These are phyloP conservation scores for Calyptommatus sinebrachiatus DNA, from an alignment of 2,113 vertebrate genomes.

Conservation along the genomic window DNA sequence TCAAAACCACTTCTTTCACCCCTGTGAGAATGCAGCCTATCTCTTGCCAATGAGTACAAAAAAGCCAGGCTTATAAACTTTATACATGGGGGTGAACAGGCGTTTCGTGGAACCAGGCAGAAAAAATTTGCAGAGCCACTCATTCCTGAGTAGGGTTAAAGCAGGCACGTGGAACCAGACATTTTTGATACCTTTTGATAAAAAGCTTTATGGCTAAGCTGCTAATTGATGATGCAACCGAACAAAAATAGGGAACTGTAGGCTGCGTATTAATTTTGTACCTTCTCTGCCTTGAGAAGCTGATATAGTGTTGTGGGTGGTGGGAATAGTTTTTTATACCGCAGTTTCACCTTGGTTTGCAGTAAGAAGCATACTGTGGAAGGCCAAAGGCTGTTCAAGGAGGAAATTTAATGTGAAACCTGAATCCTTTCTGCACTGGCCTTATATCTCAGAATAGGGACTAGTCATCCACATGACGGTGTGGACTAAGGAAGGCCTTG, in stretches of 20 bases:
- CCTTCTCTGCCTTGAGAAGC: neutral
- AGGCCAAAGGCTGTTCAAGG: neutral
- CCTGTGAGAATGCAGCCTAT: neutral
- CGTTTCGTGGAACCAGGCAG: neutral
- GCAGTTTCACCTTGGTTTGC: neutral
- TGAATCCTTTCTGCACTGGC: no score
- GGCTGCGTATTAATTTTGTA: neutral
- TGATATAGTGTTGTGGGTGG: neutral
- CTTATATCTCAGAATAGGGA: no score
- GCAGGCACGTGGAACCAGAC: neutral
- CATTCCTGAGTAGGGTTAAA: neutral
- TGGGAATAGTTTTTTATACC: neutral
- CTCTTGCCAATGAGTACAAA: neutral
- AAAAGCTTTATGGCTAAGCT: neutral
- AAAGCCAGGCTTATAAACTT: neutral
- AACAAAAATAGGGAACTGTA: neutral
- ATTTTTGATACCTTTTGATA: neutral
- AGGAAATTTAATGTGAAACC: neutral
- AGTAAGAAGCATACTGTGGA: neutral
- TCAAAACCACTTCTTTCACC: no score
- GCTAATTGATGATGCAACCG: neutral
- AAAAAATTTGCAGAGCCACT: neutral
- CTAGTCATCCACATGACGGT: no score
- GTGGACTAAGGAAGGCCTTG: no score
- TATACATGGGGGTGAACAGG: neutral